These are phyloP conservation scores for Ophraella communa DNA, from an alignment of 2,888 invertebrate species.

Conservation along the genomic window DNA sequence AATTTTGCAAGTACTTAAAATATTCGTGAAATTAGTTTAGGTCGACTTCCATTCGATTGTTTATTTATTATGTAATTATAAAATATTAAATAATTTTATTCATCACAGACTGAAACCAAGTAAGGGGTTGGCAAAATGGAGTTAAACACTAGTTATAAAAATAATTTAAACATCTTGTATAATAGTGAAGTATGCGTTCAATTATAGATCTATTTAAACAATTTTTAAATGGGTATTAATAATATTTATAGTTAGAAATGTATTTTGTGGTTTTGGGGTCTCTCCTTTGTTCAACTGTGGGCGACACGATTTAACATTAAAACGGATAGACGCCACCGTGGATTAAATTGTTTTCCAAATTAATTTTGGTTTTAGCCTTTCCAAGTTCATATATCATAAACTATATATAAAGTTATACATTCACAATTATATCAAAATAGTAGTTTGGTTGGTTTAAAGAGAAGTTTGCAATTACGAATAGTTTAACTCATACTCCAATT, in stretches of 20 bases:
- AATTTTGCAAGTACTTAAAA: no score
- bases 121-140: no score
- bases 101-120: no score
- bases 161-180: not conserved
- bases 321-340: not conserved
- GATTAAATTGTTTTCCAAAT: not conserved
- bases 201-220: no score
- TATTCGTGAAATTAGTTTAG: no score
- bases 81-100: no score
- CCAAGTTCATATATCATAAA: not conserved
- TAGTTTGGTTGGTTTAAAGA: not conserved
- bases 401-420: not conserved
- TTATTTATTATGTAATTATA: no score
- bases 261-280: not conserved
- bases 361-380: conserved; percentile 1
- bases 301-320: not conserved
- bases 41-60: no score
- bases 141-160: no score
- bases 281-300: not conserved
- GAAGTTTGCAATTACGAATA: not conserved
- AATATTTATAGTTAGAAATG: no score
- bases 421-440: conserved; percentile 6
- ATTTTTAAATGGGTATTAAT: no score
- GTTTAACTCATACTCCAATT: not conserved
- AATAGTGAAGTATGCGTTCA: no score